Evolutionary conservation across 2,888 invertebrate genomes (phyloP).

Genomic region (Megastigmus dorsalis): DNA sequence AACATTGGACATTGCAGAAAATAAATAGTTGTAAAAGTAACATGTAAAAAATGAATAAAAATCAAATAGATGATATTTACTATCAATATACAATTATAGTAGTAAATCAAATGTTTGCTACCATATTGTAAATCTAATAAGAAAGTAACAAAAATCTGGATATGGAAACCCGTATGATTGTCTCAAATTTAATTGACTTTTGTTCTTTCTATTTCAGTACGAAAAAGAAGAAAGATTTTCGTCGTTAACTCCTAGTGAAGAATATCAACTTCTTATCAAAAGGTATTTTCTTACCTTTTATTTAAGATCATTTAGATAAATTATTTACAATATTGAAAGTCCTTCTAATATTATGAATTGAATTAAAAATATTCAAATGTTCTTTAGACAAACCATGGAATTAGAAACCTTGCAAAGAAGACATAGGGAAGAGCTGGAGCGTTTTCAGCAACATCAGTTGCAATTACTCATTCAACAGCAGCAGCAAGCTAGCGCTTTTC

Average conservation of each 20-base stretch:
- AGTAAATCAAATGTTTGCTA: too few species aligned
- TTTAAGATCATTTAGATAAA: background rate
- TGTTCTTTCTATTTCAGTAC: constrained; percentile 54
- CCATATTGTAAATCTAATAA: too few species aligned
- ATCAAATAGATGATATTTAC: too few species aligned
- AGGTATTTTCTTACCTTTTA: constrained; percentile 61
- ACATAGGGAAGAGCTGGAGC: constrained; percentile 73
- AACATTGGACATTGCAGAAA: too few species aligned
- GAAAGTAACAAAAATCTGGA: too few species aligned
- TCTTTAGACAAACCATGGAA: constrained; percentile 74
- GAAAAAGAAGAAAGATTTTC: constrained; percentile 69
- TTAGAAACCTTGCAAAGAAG: constrained; percentile 73
- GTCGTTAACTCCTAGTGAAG: constrained; percentile 71
- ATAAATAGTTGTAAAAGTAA: too few species aligned
- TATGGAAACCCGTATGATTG: too few species aligned
- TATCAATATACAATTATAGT: too few species aligned
- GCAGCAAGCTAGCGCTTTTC: constrained; percentile 71
- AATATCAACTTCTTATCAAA: constrained; percentile 72
- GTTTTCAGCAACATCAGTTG: constrained; percentile 72
- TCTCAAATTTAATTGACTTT: too few species aligned
- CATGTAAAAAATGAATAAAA: too few species aligned
- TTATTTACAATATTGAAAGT: background rate
- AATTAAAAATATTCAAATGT: too few species aligned
- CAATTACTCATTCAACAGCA: constrained; percentile 71
- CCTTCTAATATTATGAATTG: too few species aligned